Base-by-base conservation (phyloP, 1,140 invertebrate genomes). In the Pygmarrhopalites habei region DNA sequence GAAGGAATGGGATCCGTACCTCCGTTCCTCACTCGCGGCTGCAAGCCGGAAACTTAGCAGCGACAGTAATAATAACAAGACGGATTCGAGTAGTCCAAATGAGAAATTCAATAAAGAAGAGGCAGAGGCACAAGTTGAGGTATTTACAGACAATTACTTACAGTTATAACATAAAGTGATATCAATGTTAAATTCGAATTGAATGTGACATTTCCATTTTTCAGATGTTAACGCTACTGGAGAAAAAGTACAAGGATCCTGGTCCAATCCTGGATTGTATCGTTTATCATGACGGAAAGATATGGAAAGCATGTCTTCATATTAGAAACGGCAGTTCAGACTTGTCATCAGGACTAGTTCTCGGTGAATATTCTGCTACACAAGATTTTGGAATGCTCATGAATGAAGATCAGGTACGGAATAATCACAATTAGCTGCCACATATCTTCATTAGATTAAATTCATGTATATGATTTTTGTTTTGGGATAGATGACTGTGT, bases 201-300 rank as follows among this genome's bases (percentile, higher is more conserved):
- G n/a, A n/a, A n/a, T n/a, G n/a, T n/a, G n/a, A n/a, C n/a, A n/a
- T n/a, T n/a, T n/a, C n/a, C n/a, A n/a, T n/a, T n/a, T 35, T 41
- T 23, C 19, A 67, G 59, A 49, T 65, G 21, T 39, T 65, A n/a
- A 51, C 30, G 23, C 43, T 39, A 21, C 46, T 88, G 51, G 95
- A 98, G 69, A 97, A 96, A 75, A 92, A 94, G 73, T 91, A 86
- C 74, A 80, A 75, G 62, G 92, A 97, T 77, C 74, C 85, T 58
- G 91, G 93, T 25, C 92, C 92, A 23, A 84, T 89, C 14, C 95
- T 89, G 77, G 95, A 99, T 76, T 94, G 92, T 80, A 80, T 99
- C 58, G 82, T 98, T 14, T 98, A 92, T 76, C 82, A 95, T 75
- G 86, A 93, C 81, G 89, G 67, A 81, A 55, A 80, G 82, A 69